phyloP scores from a whole-genome alignment of 2,888 invertebrate species.

The Spodoptera picta region DNA sequence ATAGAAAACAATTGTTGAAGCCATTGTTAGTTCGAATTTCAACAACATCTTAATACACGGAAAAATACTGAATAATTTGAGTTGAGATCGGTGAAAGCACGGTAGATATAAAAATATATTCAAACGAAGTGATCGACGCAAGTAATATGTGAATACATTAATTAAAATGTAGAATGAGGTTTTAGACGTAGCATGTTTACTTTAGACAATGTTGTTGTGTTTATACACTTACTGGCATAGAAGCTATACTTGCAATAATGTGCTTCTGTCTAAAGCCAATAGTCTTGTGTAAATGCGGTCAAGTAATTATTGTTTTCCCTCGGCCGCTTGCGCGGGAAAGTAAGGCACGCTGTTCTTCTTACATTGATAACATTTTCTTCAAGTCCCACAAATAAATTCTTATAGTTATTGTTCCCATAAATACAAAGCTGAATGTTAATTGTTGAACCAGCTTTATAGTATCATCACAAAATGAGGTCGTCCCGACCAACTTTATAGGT shows the following conservation, averaged over 20 bases:
- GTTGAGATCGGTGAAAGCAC: constrained; percentile 44
- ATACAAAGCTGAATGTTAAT: constrained; percentile 2
- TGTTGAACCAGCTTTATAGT: constrained; percentile 9
- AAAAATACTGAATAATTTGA: constrained; percentile 29
- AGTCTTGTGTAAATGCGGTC: constrained; percentile 18
- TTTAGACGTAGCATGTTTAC: background rate
- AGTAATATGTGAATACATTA: constrained; percentile 19
- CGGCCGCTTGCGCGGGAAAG: constrained; percentile 16
- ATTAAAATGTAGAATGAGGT: constrained; percentile 10
- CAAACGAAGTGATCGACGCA: constrained; percentile 7
- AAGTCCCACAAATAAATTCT: constrained; percentile 3
- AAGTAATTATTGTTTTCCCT: constrained; percentile 40
- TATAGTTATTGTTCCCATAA: constrained; percentile 6
- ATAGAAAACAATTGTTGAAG: constrained; percentile 38
- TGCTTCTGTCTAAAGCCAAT: constrained; percentile 9
- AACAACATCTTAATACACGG: constrained; percentile 16
- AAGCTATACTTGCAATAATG: constrained; percentile 1
- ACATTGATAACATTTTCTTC: constrained; percentile 8
- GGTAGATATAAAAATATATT: constrained; percentile 11
- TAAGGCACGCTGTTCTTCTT: constrained; percentile 12
- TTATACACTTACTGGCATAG: no score
- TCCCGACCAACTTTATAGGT: constrained; percentile 25
- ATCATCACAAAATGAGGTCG: constrained; percentile 23
- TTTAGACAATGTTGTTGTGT: background rate
- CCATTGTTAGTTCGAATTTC: constrained; percentile 9